Evolutionary conservation across 2,888 invertebrate genomes (phyloP), one percentile per base, ranked within the genome.

Genomic region (Trissolcus japonicus): DNA sequence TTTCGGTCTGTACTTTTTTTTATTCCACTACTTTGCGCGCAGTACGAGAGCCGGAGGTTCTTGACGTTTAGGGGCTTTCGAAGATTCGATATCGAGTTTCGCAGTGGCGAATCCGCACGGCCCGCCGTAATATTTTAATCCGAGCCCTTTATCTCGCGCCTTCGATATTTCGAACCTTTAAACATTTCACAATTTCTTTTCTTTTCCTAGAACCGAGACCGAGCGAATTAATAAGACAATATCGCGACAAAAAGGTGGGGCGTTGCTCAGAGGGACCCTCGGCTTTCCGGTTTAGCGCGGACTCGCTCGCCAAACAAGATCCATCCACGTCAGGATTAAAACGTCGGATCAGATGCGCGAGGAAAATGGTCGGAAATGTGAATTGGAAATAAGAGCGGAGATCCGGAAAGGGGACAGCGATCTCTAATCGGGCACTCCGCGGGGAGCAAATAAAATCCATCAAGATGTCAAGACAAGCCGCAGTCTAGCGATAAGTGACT

Each of bases 291-390:
- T 53, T 62, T 62, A 61, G 72, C 62, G 73, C 77, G 54, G 79
- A 72, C 77, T 71, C 79, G 76, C 82, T 87, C 84, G 78, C 84
- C 88, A 88, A 88, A 88, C 86, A 87, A 86, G 86, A 89, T 89
- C 87, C 84, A 88, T 89, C 89, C 86, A 87, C 84, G 88, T 89
- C 89, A 87, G 88, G 88, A 88, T 88, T 88, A 88, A 88, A 89
- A 88, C 84, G 84, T 86, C 85, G 80, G 84, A 84, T 84, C 84
- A 85, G 86, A 87, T 86, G 85, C 83, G 68, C 67, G 77, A 59
- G 77, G 80, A 76, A 76, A 79, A 77, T 69, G 61, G 71, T 74
- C 53, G 67, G 67, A 61, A 76, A 76, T 62, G 75, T 78, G 74
- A 72, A 79, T 69, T 79, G 69, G 75, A 68, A 78, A 76, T 78